These are phyloP conservation scores for Helleia helle DNA, from an alignment of 2,888 invertebrate species.

Conservation along the genomic window DNA sequence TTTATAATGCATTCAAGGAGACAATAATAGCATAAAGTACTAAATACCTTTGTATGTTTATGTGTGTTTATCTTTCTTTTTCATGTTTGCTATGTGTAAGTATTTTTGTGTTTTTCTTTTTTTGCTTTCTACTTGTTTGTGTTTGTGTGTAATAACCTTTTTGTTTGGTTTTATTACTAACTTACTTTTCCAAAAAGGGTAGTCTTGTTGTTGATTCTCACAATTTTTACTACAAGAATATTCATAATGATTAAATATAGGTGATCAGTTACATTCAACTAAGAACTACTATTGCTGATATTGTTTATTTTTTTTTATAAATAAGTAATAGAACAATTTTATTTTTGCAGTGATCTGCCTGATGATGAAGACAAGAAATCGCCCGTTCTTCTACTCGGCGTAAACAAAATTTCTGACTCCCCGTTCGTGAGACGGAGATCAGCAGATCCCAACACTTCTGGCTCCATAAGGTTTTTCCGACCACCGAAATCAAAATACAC, in stretches of 20 bases:
- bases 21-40: too few species aligned
- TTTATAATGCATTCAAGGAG: too few species aligned
- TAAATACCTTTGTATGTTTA: background rate
- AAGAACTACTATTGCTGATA: too few species aligned
- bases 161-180: background rate
- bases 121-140: conserved; percentile 3
- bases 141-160: background rate
- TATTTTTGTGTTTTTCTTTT: conserved; percentile 8
- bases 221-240: too few species aligned
- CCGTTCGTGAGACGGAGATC: conserved; percentile 58
- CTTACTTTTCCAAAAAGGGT: background rate
- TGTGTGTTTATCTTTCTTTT: conserved; percentile 5
- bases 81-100: conserved; percentile 2
- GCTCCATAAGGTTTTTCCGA: conserved; percentile 58
- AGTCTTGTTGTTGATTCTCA: too few species aligned
- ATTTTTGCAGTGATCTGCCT: conserved; percentile 75
- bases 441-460: conserved; percentile 47
- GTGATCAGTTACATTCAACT: too few species aligned
- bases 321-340: conserved; percentile 14
- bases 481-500: conserved; percentile 63
- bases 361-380: conserved; percentile 75
- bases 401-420: conserved; percentile 71
- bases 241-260: too few species aligned
- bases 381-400: conserved; percentile 75
- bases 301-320: too few species aligned